phyloP scores from a whole-genome alignment of 2,113 vertebrate species.

The Spea multiplicata region DNA sequence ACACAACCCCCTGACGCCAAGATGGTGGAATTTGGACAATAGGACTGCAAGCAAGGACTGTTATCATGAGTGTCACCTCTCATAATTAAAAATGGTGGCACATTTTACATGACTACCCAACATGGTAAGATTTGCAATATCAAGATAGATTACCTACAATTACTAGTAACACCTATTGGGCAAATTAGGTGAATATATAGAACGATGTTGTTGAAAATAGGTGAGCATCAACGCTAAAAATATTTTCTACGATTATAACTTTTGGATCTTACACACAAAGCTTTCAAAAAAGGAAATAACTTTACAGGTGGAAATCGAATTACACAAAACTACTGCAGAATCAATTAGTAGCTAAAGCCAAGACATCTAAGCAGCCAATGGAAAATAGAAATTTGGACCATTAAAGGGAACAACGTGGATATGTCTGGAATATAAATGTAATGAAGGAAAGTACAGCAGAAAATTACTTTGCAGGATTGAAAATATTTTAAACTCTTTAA shows the following conservation, averaged over 20 bases:
- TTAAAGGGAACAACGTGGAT: slow-evolving; percentile 20
- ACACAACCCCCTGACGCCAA: no score
- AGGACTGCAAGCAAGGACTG: no score
- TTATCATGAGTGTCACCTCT: no score
- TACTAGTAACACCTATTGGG: no score
- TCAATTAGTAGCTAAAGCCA: slow-evolving; percentile 22
- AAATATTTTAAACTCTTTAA: not conserved
- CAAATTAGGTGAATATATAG: no score
- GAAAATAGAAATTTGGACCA: slow-evolving; percentile 22
- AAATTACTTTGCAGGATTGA: not conserved
- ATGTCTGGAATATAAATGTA: slow-evolving; percentile 16
- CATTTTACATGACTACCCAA: no score
- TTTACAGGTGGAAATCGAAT: slow-evolving; percentile 33
- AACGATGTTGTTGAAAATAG: no score
- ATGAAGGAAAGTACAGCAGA: slow-evolving; percentile 16
- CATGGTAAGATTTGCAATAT: no score
- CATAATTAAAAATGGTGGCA: no score
- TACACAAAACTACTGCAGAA: slow-evolving; percentile 28
- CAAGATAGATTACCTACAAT: no score
- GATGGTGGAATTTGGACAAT: no score
- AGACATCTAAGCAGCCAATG: slow-evolving; percentile 4
- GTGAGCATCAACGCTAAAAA: no score
- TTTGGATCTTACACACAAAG: slow-evolving; percentile 1
- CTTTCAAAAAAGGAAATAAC: slow-evolving; percentile 25
- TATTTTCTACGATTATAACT: slow-evolving; percentile 3